Evolutionary conservation across 2,888 invertebrate species (phyloP).

Genomic region (Sepioteuthis lessoniana): DNA sequence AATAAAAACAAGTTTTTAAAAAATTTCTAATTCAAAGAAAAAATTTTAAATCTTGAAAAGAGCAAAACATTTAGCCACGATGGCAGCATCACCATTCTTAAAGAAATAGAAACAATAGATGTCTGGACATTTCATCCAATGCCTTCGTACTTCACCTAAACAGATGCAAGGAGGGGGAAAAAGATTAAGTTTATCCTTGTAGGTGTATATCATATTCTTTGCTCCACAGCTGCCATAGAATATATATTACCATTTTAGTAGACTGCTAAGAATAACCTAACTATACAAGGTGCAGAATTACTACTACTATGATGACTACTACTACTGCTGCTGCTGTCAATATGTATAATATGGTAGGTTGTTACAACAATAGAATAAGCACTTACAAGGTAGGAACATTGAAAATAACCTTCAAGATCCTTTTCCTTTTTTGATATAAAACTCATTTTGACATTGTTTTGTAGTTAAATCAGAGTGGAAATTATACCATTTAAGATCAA

Average conservation of each 20-base stretch:
- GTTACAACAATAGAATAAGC: slow-evolving; percentile 4
- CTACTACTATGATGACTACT: background rate
- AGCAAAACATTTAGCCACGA: background rate
- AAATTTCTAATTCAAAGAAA: too few species aligned
- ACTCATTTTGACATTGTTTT: background rate
- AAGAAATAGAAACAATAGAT: background rate
- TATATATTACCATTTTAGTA: background rate
- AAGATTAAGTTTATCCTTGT: background rate
- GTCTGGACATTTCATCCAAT: background rate
- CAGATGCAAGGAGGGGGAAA: background rate
- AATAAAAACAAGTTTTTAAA: too few species aligned
- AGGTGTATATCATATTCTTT: background rate
- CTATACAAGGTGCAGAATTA: background rate
- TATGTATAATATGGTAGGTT: background rate
- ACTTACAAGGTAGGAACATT: background rate
- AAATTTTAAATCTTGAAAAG: background rate
- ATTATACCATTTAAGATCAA: background rate
- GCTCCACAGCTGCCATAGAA: background rate
- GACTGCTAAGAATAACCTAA: background rate
- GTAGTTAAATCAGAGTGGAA: background rate
- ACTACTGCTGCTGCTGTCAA: background rate
- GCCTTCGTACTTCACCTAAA: background rate
- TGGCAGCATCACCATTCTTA: background rate
- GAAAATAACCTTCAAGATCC: background rate
- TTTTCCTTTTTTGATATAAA: background rate